These are phyloP conservation scores for Anser brachyrhynchus DNA, from an alignment of 2,113 vertebrate species.

Conservation along the genomic window DNA sequence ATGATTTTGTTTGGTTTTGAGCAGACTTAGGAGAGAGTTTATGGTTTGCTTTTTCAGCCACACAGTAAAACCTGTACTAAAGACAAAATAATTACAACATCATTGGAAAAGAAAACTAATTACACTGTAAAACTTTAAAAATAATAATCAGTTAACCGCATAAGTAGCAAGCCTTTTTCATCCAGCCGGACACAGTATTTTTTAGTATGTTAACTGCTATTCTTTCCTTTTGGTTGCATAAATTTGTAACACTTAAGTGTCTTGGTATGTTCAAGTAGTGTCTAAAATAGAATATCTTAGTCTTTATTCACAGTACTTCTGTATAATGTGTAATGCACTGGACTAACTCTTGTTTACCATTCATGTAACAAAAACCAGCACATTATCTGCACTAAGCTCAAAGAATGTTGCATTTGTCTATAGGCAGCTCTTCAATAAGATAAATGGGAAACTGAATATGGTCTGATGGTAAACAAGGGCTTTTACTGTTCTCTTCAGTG, in stretches of 20 bases:
- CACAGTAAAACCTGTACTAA: not conserved
- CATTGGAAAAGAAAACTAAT: not conserved
- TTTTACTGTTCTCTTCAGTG: conserved; percentile 91
- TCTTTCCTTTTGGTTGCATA: conserved; percentile 77
- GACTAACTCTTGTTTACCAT: conserved; percentile 99
- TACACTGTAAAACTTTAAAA: conserved; percentile 58
- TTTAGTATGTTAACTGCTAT: conserved; percentile 77
- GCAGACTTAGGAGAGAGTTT: conserved; percentile 15
- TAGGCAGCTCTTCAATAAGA: conserved; percentile 96
- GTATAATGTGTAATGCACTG: conserved; percentile 94
- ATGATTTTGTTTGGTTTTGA: not conserved
- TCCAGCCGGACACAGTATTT: conserved; percentile 69
- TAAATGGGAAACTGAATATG: conserved; percentile 87
- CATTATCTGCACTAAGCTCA: conserved; percentile 96
- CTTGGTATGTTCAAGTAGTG: conserved; percentile 77
- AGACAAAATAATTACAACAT: conserved; percentile 54
- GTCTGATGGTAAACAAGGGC: conserved; percentile 97
- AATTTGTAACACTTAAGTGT: conserved; percentile 74
- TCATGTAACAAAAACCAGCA: conserved; percentile 94
- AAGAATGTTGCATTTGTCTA: conserved; percentile 89
- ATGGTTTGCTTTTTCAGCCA: conserved; percentile 40
- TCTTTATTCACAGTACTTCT: conserved; percentile 82
- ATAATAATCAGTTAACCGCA: conserved; percentile 48
- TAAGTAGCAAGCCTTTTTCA: conserved; percentile 66
- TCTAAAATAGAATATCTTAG: conserved; percentile 78